These are phyloP conservation scores for Notechis scutatus DNA, from an alignment of 2,113 vertebrate species.

Conservation along the genomic window DNA sequence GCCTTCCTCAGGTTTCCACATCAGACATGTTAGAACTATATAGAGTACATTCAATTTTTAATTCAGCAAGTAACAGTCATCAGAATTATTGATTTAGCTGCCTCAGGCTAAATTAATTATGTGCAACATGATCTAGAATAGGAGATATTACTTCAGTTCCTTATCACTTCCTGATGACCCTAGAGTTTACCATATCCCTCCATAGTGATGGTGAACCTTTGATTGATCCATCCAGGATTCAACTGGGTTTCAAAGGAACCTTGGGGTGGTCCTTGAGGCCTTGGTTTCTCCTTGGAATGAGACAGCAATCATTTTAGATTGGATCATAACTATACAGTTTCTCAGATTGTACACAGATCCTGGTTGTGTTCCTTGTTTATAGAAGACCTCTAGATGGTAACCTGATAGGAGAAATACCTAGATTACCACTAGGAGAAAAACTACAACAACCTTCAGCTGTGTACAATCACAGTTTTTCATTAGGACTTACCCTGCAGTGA, in stretches of 20 bases:
- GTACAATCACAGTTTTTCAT: neutral
- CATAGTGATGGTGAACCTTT: neutral
- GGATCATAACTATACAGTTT: neutral
- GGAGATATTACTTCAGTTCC: neutral
- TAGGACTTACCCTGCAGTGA: neutral
- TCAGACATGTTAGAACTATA: neutral
- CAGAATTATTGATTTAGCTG: neutral
- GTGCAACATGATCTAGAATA: neutral
- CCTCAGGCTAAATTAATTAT: neutral
- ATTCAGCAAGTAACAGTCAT: neutral
- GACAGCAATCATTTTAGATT: neutral
- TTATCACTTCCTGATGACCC: neutral
- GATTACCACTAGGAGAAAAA: neutral
- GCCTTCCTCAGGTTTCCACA: neutral
- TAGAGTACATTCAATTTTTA: neutral
- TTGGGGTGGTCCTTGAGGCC: neutral
- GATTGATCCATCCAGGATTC: neutral
- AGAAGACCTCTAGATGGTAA: neutral
- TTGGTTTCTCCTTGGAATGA: neutral
- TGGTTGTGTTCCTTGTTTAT: neutral
- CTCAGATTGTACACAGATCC: neutral
- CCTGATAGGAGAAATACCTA: neutral
- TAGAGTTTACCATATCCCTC: neutral
- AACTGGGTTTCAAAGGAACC: neutral
- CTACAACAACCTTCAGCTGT: neutral